These are phyloP conservation scores for Chloroclysta siterata DNA, from an alignment of 2,888 invertebrate genomes.

Conservation along the genomic window DNA sequence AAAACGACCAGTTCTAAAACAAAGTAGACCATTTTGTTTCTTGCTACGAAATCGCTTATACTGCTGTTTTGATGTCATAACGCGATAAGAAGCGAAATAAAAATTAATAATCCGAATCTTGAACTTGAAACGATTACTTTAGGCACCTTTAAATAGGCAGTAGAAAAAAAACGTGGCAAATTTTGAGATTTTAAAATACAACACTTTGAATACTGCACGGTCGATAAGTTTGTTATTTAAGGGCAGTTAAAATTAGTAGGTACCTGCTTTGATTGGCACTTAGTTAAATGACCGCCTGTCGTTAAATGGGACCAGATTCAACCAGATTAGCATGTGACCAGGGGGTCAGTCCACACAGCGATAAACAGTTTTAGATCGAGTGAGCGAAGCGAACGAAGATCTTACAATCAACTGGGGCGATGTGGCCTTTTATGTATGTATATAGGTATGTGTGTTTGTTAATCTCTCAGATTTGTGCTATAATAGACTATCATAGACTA, in stretches of 20 bases:
- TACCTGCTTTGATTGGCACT: conserved; percentile 32
- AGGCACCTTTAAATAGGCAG: background rate
- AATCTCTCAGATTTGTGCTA: too few relatives aligned
- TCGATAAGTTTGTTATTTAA: conserved; percentile 29
- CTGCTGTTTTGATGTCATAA: conserved; percentile 26
- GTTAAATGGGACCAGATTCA: conserved; percentile 14
- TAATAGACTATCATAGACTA: too few relatives aligned
- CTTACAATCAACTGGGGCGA: too few relatives aligned
- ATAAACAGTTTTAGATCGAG: too few relatives aligned
- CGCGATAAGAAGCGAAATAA: conserved; percentile 30
- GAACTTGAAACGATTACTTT: conserved; percentile 31
- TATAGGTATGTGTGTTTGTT: too few relatives aligned
- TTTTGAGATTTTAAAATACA: conserved; percentile 16
- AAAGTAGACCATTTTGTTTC: conserved; percentile 25
- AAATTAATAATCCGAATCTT: conserved; percentile 34
- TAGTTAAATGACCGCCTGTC: conserved; percentile 30
- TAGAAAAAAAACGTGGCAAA: conserved; percentile 12
- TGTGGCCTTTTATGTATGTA: too few relatives aligned
- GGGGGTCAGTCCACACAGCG: background rate
- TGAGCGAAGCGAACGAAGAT: too few relatives aligned
- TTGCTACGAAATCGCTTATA: conserved; percentile 30
- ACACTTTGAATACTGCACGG: conserved; percentile 16
- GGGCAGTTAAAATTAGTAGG: conserved; percentile 32
- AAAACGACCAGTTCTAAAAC: conserved; percentile 19
- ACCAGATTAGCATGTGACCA: background rate